phyloP scores from a whole-genome alignment of 2,888 invertebrate species.

The Troides aeacus region DNA sequence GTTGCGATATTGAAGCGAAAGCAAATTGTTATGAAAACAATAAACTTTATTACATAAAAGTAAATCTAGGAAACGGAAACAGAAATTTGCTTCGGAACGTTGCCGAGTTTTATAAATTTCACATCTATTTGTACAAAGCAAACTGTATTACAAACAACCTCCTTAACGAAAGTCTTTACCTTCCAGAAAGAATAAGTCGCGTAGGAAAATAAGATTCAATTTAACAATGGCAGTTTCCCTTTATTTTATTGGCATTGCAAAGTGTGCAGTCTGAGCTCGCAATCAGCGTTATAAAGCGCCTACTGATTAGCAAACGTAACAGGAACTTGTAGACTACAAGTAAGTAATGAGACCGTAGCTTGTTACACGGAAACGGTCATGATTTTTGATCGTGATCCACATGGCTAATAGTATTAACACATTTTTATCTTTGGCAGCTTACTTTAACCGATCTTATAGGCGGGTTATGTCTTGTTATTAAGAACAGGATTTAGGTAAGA shows the following conservation, averaged over 20 bases:
- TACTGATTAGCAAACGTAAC: conserved; percentile 22
- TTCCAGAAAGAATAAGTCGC: conserved; percentile 9
- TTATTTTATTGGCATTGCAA: conserved; percentile 23
- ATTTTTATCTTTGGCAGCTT: too few relatives aligned
- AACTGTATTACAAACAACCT: conserved; percentile 19
- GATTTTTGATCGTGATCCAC: not conserved
- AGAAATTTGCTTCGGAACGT: conserved; percentile 5
- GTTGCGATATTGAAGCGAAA: not conserved
- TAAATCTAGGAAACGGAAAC: not conserved
- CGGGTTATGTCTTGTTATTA: too few relatives aligned
- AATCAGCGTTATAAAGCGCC: conserved; percentile 20
- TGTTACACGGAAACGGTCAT: not conserved
- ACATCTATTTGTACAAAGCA: conserved; percentile 15
- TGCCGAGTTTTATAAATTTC: conserved; percentile 3
- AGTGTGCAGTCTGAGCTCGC: conserved; percentile 14
- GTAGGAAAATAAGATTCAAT: conserved; percentile 13
- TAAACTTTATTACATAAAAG: not conserved
- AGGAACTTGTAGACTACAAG: not conserved
- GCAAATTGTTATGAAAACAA: not conserved
- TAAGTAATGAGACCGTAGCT: conserved; percentile 12
- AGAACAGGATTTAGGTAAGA: too few relatives aligned
- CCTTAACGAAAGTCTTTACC: conserved; percentile 14
- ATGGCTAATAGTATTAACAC: not conserved
- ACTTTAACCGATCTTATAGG: too few relatives aligned
- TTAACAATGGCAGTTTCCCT: conserved; percentile 13